Evolutionary conservation across 2,888 invertebrate genomes (phyloP), one percentile per base, ranked within the genome.

Genomic region (Orthosia cruda): DNA sequence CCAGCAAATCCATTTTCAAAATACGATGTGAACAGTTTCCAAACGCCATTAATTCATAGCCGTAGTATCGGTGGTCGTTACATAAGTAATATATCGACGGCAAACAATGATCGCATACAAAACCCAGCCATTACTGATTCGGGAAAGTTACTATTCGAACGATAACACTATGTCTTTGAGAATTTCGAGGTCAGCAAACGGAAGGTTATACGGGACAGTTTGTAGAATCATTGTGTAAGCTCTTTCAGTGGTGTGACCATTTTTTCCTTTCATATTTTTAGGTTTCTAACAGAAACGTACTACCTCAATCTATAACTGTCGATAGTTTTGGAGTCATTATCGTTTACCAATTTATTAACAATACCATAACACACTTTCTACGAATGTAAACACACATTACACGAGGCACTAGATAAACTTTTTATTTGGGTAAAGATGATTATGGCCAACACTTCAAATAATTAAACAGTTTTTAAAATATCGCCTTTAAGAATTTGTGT

Each of bases 91-190:
- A 78, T 81, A 84, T 81, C 71, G 81, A 80, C 62, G 71, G 67
- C 67, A 80, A 84, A 80, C 80, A 81, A 84, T 74, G 80, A 80
- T 84, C 80, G 84, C 75, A 84, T 80, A 81, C 80, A 84, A 80
- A 80, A 84, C 71, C 75, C 80, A 49, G 57, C 70, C 70, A 71
- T 81, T 71, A 70, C 74, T 57, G 84, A 54, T 80, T 67, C 59
- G 59, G 40, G 59, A 79, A 74, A 74, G 84, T 81, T 81, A 61
- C 84, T 64, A 61, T 67, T 74, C 16, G 59, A 12, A 59, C 69
- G 61, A 83, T 80, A 74, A 68, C 80, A 81, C 69, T 83, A n/a
- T n/a, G 71, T 81, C 69, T 79, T 79, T 74, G 63, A 61, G 74
- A 70, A 79, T 74, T 74, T 64, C 57, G 64, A 83, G 74, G 67